Evolutionary conservation across 1,140 invertebrate genomes (phyloP).

Genomic region (Plectrocnemia conspersa): DNA sequence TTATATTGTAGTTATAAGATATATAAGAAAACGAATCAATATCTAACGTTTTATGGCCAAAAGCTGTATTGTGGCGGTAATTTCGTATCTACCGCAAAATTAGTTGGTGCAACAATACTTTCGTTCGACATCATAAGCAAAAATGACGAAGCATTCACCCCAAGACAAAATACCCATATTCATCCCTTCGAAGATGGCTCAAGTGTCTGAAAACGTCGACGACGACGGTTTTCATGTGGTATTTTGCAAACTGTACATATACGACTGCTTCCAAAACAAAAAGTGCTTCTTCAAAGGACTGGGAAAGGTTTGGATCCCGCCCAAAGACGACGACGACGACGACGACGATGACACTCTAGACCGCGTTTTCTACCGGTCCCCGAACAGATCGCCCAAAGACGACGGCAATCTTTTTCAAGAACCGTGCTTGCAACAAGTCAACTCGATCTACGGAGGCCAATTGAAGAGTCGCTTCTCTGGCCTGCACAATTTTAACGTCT

Average conservation of each 20-base stretch:
- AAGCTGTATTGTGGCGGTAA: too few species aligned
- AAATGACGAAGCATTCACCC: not conserved
- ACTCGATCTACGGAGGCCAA: slow-evolving; percentile 12
- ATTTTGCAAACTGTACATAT: slow-evolving; percentile 21
- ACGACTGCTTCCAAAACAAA: slow-evolving; percentile 30
- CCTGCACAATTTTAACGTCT: too few species aligned
- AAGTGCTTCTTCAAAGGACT: slow-evolving; percentile 25
- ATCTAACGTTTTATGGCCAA: too few species aligned
- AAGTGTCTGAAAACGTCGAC: not conserved
- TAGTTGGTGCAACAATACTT: too few species aligned
- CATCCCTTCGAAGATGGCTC: not conserved
- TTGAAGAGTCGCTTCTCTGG: slow-evolving; percentile 1
- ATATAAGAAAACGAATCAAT: too few species aligned
- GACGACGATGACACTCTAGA: not conserved
- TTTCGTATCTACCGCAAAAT: too few species aligned
- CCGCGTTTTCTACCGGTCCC: not conserved
- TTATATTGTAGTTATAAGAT: too few species aligned
- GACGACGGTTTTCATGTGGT: slow-evolving; percentile 6
- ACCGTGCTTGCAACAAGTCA: slow-evolving; percentile 4
- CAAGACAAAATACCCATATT: slow-evolving; percentile 8
- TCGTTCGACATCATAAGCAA: slow-evolving; percentile 2
- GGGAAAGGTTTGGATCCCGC: not conserved
- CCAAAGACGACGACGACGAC: not conserved
- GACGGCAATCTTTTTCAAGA: not conserved
- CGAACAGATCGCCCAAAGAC: not conserved